Base-by-base conservation (phyloP, 1,140 invertebrate genomes). In the Melipona quadrifasciata region DNA sequence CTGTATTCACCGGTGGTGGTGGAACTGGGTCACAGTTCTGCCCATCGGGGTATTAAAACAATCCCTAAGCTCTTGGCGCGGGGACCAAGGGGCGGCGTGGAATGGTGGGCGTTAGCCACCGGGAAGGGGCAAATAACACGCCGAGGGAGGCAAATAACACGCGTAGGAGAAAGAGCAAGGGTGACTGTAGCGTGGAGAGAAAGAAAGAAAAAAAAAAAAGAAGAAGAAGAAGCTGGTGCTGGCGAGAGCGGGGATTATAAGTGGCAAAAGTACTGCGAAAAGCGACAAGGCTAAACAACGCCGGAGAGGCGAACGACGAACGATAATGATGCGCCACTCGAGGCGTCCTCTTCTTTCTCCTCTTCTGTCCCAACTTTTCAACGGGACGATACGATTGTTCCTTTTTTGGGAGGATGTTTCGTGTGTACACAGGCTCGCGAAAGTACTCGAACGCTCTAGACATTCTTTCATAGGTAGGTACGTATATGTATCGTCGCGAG, bases 1-100 rank as follows among this genome's bases (percentile, higher is more conserved):
- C 57, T 83, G 71, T 87, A 61, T 87, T 53, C 65, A 57, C 65
- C 70, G 39, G 34, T 31, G 31, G 53, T 1, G n/a, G 24, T 27
- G 73, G 53, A 85, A 80, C 67, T 76, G 57, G 67, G 82, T 85
- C 82, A 79, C 82, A 57, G 80, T 78, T 84, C 74, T 84, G 81
- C 77, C 81, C 81, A 81, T 84, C 79, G 80, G 85, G 70, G 84
- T 86, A 82, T 80, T 87, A 75, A 88, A 84, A 84, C 82, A 84
- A 84, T 84, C 82, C 71, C 76, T 84, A 71, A 78, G 81, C 73
- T 77, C 24, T 76, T 64, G 53, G 79, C 53, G 11, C 17, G 27
- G 55, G 55, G 53, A 11, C 21, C 2, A 39, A 21, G 67, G 67
- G 64, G 27, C 3, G 51, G 77, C 11, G 31, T 17, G 39, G 39